A percentile compares a stretch with the other conserved stretches of the same genome.
Evolutionary conservation across 2,888 invertebrate genomes (phyloP).

Genomic region (Synergus gifuensis): DNA sequence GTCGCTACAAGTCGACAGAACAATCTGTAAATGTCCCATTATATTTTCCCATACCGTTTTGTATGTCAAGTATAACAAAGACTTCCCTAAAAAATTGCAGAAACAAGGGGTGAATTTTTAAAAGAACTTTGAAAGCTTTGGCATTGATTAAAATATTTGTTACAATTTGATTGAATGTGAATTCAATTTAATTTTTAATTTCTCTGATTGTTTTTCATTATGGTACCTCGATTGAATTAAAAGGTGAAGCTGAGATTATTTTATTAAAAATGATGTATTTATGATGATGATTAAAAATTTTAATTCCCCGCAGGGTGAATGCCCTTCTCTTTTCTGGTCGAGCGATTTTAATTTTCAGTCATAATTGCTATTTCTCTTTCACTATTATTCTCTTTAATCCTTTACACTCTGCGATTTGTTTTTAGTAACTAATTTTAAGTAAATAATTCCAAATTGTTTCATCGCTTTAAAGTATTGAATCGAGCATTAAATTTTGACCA

Average conservation of each 20-base stretch:
- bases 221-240: not conserved
- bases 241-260: slow-evolving; percentile 1
- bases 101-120: not conserved
- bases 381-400: not conserved
- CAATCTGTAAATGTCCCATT: slow-evolving; percentile 24
- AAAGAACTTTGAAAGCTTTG: not conserved
- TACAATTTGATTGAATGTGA: not conserved
- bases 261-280: not conserved
- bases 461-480: not conserved
- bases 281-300: slow-evolving; percentile 20
- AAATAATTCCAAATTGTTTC: not conserved
- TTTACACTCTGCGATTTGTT: not conserved
- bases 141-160: not conserved
- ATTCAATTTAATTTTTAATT: not conserved
- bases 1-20: not conserved
- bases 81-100: not conserved
- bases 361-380: slow-evolving; percentile 26
- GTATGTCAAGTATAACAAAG: not conserved
- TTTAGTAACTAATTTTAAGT: not conserved
- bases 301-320: slow-evolving; percentile 17
- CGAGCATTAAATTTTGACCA: too few species aligned
- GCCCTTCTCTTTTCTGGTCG: slow-evolving; percentile 22
- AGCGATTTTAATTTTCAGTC: slow-evolving; percentile 37
- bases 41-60: not conserved
- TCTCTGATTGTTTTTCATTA: not conserved